Percentiles rank a stretch among this genome's conserved stretches.
Conservation (phyloP, 2,888 invertebrate species). For the Darwinula stevensoni region DNA sequence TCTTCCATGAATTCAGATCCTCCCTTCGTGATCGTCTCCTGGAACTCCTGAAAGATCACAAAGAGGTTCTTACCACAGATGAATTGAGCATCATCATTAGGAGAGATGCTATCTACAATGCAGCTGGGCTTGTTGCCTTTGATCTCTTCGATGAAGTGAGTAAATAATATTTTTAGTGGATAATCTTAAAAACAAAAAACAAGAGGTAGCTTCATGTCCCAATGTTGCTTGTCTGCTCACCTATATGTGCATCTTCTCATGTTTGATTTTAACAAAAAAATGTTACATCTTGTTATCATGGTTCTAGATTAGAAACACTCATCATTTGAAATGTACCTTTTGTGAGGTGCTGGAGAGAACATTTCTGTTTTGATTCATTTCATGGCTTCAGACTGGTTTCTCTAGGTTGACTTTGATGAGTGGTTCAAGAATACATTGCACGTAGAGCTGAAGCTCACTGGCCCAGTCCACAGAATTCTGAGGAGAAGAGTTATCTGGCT, state of each 20-base stretch:
- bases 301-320: too few species aligned
- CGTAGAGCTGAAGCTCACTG: slow-evolving; percentile 48
- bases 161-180: neutral
- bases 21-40: slow-evolving; percentile 19
- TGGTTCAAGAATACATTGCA: slow-evolving; percentile 61
- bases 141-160: slow-evolving; percentile 61
- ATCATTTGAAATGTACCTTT: too few species aligned
- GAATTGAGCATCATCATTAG: too few species aligned
- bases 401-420: slow-evolving; percentile 69
- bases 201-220: too few species aligned
- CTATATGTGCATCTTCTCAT: too few species aligned
- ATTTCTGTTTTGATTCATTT: too few species aligned
- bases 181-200: too few species aligned
- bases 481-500: slow-evolving; percentile 55
- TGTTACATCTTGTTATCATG: too few species aligned
- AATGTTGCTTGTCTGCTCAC: too few species aligned
- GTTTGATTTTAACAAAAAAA: too few species aligned
- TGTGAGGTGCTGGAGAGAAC: too few species aligned
- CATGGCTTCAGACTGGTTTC: too few species aligned
- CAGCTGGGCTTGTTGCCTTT: slow-evolving; percentile 58
- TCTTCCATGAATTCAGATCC: slow-evolving; percentile 47
- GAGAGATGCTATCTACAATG: slow-evolving; percentile 85
- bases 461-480: slow-evolving; percentile 52
- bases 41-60: slow-evolving; percentile 29
- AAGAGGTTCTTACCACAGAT: slow-evolving; percentile 32